Evolutionary conservation across 1,140 invertebrate genomes (phyloP).

Genomic region (Bombyx mori): DNA sequence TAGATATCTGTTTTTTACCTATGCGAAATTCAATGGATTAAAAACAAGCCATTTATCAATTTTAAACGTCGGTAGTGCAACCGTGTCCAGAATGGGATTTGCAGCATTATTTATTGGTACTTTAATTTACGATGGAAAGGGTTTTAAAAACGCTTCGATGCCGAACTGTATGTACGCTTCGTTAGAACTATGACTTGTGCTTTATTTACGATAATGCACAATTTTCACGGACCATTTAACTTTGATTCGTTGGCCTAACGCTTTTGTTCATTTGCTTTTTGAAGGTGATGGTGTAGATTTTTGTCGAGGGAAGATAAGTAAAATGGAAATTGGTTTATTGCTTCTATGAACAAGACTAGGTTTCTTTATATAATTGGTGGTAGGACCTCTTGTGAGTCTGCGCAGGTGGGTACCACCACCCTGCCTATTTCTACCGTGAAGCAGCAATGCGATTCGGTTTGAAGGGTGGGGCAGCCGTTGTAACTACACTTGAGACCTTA

Average conservation of each 20-base stretch:
- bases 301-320: no score
- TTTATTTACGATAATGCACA: conserved; percentile 39
- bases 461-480: no score
- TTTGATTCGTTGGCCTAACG: conserved; percentile 21
- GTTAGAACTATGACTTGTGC: conserved; percentile 22
- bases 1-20: no score
- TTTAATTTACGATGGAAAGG: conserved; percentile 25
- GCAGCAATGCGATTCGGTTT: no score
- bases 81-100: conserved; percentile 12
- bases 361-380: no score
- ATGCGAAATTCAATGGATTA: neutral
- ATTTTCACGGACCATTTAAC: conserved; percentile 39
- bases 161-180: conserved; percentile 18
- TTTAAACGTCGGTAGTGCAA: conserved; percentile 8
- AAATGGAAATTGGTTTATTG: no score
- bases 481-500: no score
- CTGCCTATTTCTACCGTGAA: no score
- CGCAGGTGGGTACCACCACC: no score
- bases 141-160: conserved; percentile 27
- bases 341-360: no score
- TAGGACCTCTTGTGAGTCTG: no score
- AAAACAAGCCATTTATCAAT: conserved; percentile 7
- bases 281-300: no score
- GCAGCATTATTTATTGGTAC: conserved; percentile 31
- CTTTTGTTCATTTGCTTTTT: conserved; percentile 2